Conservation (phyloP, 2,797 vertebrate genomes). For the Cetoscarus ocellatus region DNA sequence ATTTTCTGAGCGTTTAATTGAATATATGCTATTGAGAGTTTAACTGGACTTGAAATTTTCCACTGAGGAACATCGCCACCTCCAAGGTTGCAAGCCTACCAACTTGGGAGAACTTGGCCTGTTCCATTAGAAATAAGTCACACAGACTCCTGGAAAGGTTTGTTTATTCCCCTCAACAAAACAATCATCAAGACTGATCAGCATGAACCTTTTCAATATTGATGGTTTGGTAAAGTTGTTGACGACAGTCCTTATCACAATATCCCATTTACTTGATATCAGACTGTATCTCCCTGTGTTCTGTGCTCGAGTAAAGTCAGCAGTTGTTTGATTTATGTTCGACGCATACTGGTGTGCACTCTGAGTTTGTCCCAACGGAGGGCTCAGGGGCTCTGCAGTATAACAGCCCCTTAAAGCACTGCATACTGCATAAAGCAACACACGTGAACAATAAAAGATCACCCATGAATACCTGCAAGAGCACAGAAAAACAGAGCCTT, state of each 20-base stretch:
- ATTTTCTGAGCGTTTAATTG: no score
- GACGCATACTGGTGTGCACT: neutral
- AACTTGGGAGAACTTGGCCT: no score
- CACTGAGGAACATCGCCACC: no score
- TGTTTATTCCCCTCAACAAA: neutral
- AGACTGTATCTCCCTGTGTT: neutral
- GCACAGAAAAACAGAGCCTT: neutral
- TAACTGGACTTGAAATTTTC: no score
- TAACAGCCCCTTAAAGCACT: neutral
- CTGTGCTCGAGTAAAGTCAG: neutral
- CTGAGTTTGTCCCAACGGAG: neutral
- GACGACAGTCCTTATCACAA: neutral
- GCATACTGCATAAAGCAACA: slow-evolving; percentile 4
- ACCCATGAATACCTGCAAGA: neutral
- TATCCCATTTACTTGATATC: neutral
- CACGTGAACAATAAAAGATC: neutral
- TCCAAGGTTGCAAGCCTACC: no score
- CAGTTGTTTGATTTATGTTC: slow-evolving; percentile 2
- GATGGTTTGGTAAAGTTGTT: neutral
- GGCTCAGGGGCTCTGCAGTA: neutral
- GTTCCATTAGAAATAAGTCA: no score
- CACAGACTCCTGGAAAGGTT: no score
- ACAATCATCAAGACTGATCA: neutral
- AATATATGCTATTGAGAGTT: no score
- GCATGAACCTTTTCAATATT: neutral